A percentile compares a stretch with the other conserved stretches of the same genome.
These are phyloP conservation scores for Muschampia plurimacula DNA, from an alignment of 2,888 invertebrate genomes.

Conservation along the genomic window DNA sequence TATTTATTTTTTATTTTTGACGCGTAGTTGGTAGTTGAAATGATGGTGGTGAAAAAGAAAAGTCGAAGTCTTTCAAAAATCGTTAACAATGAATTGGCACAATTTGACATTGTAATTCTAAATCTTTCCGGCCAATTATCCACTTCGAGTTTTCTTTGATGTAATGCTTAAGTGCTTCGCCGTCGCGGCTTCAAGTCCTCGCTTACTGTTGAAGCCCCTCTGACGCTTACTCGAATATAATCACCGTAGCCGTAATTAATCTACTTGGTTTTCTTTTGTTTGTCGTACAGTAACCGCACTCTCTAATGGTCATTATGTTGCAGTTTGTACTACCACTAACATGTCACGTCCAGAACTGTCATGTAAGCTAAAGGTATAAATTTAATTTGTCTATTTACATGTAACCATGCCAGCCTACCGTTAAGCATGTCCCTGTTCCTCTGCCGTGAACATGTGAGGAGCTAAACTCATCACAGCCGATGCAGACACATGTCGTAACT, in stretches of 20 bases:
- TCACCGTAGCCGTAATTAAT: constrained; percentile 83
- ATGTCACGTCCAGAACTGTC: constrained; percentile 86
- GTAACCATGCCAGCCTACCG: constrained; percentile 75
- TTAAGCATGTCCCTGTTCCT: constrained; percentile 75
- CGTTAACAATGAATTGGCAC: neutral
- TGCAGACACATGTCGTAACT: constrained; percentile 76
- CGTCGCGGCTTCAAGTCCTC: constrained; percentile 80
- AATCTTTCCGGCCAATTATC: constrained; percentile 47
- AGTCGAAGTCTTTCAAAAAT: constrained; percentile 61
- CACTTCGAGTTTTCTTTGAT: constrained; percentile 71
- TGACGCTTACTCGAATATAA: constrained; percentile 79
- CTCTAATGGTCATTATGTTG: constrained; percentile 86
- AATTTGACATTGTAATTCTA: constrained; percentile 14
- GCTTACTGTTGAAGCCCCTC: constrained; percentile 82
- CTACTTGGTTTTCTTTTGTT: constrained; percentile 83
- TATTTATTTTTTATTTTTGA: too few relatives aligned
- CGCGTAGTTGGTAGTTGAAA: constrained; percentile 83
- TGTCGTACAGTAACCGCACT: constrained; percentile 86
- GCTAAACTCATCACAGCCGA: constrained; percentile 69
- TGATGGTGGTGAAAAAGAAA: constrained; percentile 75
- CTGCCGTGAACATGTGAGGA: constrained; percentile 65
- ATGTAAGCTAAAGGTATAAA: constrained; percentile 85
- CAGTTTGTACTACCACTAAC: constrained; percentile 86
- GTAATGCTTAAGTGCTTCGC: constrained; percentile 79
- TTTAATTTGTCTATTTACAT: constrained; percentile 83